Conservation (phyloP, 2,888 invertebrate species). For the Leucoptera coffeella region DNA sequence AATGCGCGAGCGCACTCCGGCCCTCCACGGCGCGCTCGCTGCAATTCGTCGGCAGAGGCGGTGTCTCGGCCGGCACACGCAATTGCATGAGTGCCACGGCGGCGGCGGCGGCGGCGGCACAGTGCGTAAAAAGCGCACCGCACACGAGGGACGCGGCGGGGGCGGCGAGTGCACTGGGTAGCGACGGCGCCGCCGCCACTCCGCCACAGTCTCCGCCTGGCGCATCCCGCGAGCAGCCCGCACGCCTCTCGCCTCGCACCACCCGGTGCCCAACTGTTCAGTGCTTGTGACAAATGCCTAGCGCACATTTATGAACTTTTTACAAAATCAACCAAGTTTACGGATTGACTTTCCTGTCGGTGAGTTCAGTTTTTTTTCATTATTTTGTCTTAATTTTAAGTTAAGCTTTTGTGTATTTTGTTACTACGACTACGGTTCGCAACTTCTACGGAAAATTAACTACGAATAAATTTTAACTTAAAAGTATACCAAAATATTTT, state of each 20-base stretch:
- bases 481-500: no score
- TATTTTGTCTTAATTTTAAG: conserved; percentile 12
- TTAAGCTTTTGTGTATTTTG: conserved; percentile 9
- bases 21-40: conserved; percentile 40
- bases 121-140: conserved; percentile 53
- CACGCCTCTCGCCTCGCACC: conserved; percentile 15
- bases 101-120: conserved; percentile 21
- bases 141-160: conserved; percentile 20
- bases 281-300: conserved; percentile 29
- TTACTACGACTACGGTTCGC: conserved; percentile 6
- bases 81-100: conserved; percentile 44
- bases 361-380: conserved; percentile 11
- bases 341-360: conserved; percentile 1
- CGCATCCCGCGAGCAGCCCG: conserved; percentile 44
- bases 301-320: conserved; percentile 7
- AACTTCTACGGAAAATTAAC: conserved; percentile 11
- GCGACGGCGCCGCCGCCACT: conserved; percentile 16
- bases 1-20: conserved; percentile 26
- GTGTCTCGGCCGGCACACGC: conserved; percentile 17
- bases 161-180: conserved; percentile 20
- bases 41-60: conserved; percentile 39
- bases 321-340: not conserved
- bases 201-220: conserved; percentile 31
- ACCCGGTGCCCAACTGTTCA: conserved; percentile 14
- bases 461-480: no score